Percentiles rank a stretch among this genome's conserved stretches.
Conservation (phyloP, 1,140 invertebrate species). For the Araneus ventricosus region DNA sequence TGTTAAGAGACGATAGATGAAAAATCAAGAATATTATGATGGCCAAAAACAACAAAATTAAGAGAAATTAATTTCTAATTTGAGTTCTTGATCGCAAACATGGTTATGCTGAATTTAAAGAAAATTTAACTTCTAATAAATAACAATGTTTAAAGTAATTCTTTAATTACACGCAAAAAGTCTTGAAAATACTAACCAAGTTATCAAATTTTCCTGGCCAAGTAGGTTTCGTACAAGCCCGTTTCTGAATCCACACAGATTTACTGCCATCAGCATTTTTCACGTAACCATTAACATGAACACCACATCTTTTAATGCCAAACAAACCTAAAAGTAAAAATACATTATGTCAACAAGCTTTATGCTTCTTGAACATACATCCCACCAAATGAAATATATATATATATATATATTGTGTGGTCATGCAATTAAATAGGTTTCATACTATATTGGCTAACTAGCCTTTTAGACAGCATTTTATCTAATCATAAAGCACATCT, state of each 20-base stretch:
- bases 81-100: no score
- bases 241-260: conserved; percentile 95
- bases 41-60: no score
- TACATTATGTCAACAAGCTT: not conserved
- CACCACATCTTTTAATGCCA: conserved; percentile 95
- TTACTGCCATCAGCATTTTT: conserved; percentile 90
- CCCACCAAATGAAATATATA: not conserved
- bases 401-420: not conserved
- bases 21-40: no score
- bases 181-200: conserved; percentile 84
- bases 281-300: conserved; percentile 96
- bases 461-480: not conserved
- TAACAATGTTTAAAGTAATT: no score
- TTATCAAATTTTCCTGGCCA: conserved; percentile 97
- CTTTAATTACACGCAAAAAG: not conserved
- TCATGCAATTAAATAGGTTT: conserved; percentile 1
- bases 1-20: no score
- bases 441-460: not conserved
- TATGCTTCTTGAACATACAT: no score
- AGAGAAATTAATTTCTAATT: no score
- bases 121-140: no score
- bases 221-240: conserved; percentile 94
- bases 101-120: no score
- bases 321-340: conserved; percentile 85
- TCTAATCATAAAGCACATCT: not conserved